Evolutionary conservation across 2,113 vertebrate species (phyloP), one percentile per base, ranked within the genome.

Genomic region (Electrona antarctica): DNA sequence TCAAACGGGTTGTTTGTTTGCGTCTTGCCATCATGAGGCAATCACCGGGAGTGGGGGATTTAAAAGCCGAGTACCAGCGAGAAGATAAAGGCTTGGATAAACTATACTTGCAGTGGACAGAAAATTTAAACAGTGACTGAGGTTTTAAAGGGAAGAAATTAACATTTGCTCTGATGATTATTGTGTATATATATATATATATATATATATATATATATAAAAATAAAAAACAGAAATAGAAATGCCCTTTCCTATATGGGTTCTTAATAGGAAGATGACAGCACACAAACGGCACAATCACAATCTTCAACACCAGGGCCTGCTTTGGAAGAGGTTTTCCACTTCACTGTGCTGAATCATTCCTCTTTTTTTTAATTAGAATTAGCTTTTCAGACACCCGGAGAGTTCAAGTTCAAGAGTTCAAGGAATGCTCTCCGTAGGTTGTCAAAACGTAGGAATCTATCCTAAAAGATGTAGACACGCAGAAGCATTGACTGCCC

Each of bases 1-100:
- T 87, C 79, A 87, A 83, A 87, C 69, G 46, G 67, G 51, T 8
- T 80, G 78, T 71, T 69, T 82, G 52, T 56, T 82, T 73, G 58
- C 49, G 61, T 78, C 66, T 73, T 29, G 51, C 61, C 51, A 64
- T 64, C 28, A 48, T 15, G 13, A 29, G 59, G 9, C 60, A 48
- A 21, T 69, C 1, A 11, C 52, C 21, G 33, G 21, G 46, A 45
- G 8, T 74, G 70, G 51, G 15, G 46, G 33, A 21, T 21, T 41
- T 41, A 41, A 41, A 41, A 41, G 33, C 1, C 33, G 33, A 41
- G 33, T 41, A 41, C 33, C 33, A 1, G 33, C 5, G 33, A 41
- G 33, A 41, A 41, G 33, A 41, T 41, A 41, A 41, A 41, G 33
- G 33, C 21, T 21, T 21, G 21, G 21, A 21, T 21, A 21, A 21